Evolutionary conservation across 2,888 invertebrate genomes (phyloP).

Genomic region (Dryococelus australis): DNA sequence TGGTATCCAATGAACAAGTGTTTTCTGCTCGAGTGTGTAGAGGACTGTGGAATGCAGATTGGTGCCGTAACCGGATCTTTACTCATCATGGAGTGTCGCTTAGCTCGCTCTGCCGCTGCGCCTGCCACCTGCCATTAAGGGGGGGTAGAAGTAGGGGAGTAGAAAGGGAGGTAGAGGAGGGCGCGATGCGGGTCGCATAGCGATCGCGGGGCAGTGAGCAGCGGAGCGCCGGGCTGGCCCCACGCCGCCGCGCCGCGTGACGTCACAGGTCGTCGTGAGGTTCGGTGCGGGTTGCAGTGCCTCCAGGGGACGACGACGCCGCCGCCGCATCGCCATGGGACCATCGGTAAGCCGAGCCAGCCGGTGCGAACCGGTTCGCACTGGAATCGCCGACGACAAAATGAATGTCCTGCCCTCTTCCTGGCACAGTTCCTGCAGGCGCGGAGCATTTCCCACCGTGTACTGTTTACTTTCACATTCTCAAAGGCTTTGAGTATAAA

Average conservation of each 20-base stretch:
- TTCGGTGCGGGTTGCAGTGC: not conserved
- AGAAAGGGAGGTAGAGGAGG: not conserved
- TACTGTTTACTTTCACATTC: too few relatives aligned
- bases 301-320: not conserved
- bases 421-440: not conserved
- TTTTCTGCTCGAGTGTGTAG: too few relatives aligned
- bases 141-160: too few relatives aligned
- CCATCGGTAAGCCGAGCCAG: not conserved
- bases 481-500: not conserved
- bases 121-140: not conserved
- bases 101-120: not conserved
- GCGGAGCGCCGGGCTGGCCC: not conserved
- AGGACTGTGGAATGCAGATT: too few relatives aligned
- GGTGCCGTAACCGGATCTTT: too few relatives aligned
- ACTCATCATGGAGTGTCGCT: not conserved
- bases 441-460: not conserved
- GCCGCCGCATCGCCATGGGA: not conserved
- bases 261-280: not conserved
- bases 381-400: too few relatives aligned
- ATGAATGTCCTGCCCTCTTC: not conserved
- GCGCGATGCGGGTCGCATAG: slow-evolving; percentile 8
- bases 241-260: not conserved
- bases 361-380: not conserved
- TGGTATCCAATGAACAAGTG: too few relatives aligned
- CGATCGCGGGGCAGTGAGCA: not conserved